Base-by-base conservation (phyloP, 2,113 vertebrate genomes). In the Xyrauchen texanus region DNA sequence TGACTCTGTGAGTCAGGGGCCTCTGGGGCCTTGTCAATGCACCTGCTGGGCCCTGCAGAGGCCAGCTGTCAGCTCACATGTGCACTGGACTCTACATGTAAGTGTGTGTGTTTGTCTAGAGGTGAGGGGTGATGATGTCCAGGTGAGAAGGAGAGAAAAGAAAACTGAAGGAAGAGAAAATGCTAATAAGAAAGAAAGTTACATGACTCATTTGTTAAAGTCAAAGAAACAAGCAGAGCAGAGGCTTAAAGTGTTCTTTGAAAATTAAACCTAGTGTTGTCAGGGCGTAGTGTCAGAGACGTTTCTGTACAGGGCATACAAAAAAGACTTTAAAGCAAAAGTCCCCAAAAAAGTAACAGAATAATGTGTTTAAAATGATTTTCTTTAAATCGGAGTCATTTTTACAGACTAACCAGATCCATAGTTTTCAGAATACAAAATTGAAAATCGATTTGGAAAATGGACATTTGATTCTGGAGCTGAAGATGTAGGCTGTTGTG, bases 31-130 rank as follows among this genome's bases (percentile, higher is more conserved):
- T 89, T 83, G 80, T 69, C 81, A 82, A 86, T 83, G 70, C 83
- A 87, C 85, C 92, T 93, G 92, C 90, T 87, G 88, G 84, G 91
- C 88, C 92, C 90, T 82, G 90, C 85, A 86, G 91, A 89, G 83
- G 88, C 89, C 89, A 92, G 92, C 92, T 93, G 92, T 93, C 93
- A 92, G 87, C 86, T 88, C 85, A 89, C 86, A 86, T 90, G 92
- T 86, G 85, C 88, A 82, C 81, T 71, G 69, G 65, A 70, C 68
- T 73, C 76, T 82, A 68, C 73, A 67, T 81, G 61, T 83, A 73
- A 79, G 74, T 74, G 75, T 76, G 84, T 81, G 75, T 62, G 55
- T 47, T 52, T 63, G 53, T 60, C 72, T 74, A 67, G 76, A 77
- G 81, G 76, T 71, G 73, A 70, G 53, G 82, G 75, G 79, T 84